Evolutionary conservation across 2,888 invertebrate species (phyloP).

Genomic region (Heliconius aoede): DNA sequence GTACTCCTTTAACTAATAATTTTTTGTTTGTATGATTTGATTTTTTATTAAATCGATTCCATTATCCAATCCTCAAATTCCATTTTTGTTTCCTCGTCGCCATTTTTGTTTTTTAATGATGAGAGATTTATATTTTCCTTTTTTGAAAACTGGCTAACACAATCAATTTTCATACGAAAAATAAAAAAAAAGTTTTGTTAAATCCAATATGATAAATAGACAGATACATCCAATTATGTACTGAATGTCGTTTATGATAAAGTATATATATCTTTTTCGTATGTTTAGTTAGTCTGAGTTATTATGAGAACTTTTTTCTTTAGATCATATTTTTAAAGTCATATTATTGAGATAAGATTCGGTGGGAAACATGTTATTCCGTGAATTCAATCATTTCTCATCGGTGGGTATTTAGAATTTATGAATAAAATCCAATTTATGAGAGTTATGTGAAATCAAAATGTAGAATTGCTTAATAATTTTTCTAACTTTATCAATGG

Average conservation of each 20-base stretch:
- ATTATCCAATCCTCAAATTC: too few species aligned
- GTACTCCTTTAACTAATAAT: not conserved
- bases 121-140: too few species aligned
- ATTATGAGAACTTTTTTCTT: not conserved
- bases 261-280: not conserved
- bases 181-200: not conserved
- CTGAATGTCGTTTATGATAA: not conserved
- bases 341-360: not conserved
- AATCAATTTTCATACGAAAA: not conserved
- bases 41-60: not conserved
- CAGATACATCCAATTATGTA: not conserved
- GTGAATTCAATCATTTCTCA: not conserved
- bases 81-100: not conserved
- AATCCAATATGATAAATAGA: too few species aligned
- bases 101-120: too few species aligned
- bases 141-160: too few species aligned
- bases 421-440: not conserved
- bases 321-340: not conserved
- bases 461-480: too few species aligned
- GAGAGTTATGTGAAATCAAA: too few species aligned
- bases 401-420: conserved; percentile 13
- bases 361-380: not conserved
- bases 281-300: not conserved
- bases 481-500: too few species aligned
- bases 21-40: not conserved